Conservation (phyloP, 1,140 invertebrate species). For the Cotesia chilonis region DNA sequence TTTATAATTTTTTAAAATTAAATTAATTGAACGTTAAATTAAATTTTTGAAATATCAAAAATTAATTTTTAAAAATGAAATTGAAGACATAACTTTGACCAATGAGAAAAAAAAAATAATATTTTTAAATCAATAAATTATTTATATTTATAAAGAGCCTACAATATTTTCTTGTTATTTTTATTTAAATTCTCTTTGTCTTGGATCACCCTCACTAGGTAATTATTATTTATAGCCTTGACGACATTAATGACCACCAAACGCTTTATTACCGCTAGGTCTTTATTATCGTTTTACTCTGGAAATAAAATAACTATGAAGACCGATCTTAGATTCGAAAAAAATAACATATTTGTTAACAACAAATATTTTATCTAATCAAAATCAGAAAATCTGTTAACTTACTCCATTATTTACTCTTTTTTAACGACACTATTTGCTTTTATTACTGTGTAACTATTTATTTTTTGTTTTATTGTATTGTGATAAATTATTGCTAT, state of each 20-base stretch:
- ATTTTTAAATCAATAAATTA: not conserved
- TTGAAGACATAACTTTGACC: not conserved
- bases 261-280: not conserved
- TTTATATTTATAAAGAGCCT: not conserved
- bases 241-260: not conserved
- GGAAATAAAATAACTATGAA: no score
- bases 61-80: not conserved
- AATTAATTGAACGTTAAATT: not conserved
- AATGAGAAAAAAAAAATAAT: not conserved
- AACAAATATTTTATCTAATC: no score
- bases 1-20: not conserved
- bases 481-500: no score
- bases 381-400: no score
- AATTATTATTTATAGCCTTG: slow-evolving; percentile 30
- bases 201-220: slow-evolving; percentile 5
- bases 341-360: no score
- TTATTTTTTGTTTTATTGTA: no score
- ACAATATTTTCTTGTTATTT: slow-evolving; percentile 16
- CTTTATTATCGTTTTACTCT: slow-evolving; percentile 22
- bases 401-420: no score
- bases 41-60: no score
- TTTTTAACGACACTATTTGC: no score
- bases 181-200: not conserved
- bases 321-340: not conserved
- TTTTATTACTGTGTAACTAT: no score